These are phyloP conservation scores for Onychomys torridus DNA, from an alignment of 2,797 vertebrate genomes.

Conservation along the genomic window DNA sequence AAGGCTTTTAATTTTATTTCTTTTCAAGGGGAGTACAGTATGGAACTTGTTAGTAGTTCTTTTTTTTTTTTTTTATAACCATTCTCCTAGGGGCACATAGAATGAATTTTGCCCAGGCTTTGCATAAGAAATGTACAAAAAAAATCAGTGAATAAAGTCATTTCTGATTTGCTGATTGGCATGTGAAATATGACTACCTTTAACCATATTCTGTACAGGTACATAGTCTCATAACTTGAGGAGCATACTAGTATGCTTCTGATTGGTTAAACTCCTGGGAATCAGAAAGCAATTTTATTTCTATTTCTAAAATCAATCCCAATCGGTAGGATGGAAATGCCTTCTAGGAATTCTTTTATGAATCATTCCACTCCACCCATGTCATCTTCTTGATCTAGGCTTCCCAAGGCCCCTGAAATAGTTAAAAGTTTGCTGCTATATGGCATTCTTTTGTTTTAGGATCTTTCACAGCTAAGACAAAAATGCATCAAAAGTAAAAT, in stretches of 20 bases:
- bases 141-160: not conserved
- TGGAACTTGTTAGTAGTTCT: not conserved
- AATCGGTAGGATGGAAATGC: not conserved
- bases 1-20: not conserved
- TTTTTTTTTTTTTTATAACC: not conserved
- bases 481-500: not conserved
- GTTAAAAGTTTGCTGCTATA: not conserved
- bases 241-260: not conserved
- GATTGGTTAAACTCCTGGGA: not conserved
- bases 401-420: not conserved
- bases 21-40: not conserved
- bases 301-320: not conserved
- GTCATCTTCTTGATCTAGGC: not conserved
- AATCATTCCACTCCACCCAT: not conserved
- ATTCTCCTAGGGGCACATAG: not conserved
- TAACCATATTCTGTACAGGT: not conserved
- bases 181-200: not conserved
- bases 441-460: not conserved
- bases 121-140: not conserved
- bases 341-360: not conserved
- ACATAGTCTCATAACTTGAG: not conserved
- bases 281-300: not conserved
- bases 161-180: not conserved
- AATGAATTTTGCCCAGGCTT: slow-evolving; percentile 21
- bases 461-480: not conserved